Percentiles rank a stretch among this genome's conserved stretches.
Conservation (phyloP, 2,888 invertebrate genomes). For the Pseudanteris insignis region DNA sequence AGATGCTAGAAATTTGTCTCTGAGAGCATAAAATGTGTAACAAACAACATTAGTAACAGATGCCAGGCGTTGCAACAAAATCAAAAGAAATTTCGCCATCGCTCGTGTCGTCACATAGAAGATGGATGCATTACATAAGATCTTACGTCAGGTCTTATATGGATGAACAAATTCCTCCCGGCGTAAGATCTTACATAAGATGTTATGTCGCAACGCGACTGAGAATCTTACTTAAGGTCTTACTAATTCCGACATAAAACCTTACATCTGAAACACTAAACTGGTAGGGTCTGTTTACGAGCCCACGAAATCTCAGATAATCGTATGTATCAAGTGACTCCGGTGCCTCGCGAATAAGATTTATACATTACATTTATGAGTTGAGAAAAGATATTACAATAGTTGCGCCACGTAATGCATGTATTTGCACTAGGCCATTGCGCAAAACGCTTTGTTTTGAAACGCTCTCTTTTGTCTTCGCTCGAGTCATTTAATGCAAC, state of each 20-base stretch:
- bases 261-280: constrained; percentile 2
- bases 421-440: constrained; percentile 7
- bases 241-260: constrained; percentile 14
- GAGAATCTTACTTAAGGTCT: constrained; percentile 23
- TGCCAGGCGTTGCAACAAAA: constrained; percentile 7
- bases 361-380: too few species aligned
- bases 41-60: background rate
- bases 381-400: constrained; percentile 3
- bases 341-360: background rate
- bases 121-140: constrained; percentile 10
- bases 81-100: constrained; percentile 19
- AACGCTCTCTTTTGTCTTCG: constrained; percentile 5
- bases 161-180: constrained; percentile 25
- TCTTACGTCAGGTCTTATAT: constrained; percentile 28
- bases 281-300: background rate
- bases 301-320: constrained; percentile 1
- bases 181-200: constrained; percentile 33
- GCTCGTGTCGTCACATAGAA: constrained; percentile 4
- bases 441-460: constrained; percentile 8
- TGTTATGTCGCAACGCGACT: constrained; percentile 13
- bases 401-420: constrained; percentile 5
- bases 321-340: constrained; percentile 6
- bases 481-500: background rate
- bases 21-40: too few species aligned
- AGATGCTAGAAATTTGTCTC: too few species aligned